phyloP scores from a whole-genome alignment of 2,888 invertebrate species.

The Punctoribates punctum region DNA sequence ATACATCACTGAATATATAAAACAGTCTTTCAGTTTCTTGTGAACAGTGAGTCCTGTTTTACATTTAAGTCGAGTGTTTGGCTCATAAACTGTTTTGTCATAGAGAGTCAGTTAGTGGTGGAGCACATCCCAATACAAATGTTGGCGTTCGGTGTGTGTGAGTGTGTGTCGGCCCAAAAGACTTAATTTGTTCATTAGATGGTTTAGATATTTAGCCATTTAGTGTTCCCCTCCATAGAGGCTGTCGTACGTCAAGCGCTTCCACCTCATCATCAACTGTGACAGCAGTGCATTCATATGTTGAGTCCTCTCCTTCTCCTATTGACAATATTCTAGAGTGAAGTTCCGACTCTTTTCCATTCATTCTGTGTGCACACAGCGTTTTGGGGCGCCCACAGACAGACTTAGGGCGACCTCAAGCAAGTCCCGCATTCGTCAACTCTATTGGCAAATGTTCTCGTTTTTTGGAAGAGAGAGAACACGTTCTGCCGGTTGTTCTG shows the following conservation, averaged over 20 bases:
- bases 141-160: neutral
- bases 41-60: neutral
- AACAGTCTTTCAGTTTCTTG: neutral
- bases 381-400: slow-evolving; percentile 23
- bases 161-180: neutral
- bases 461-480: neutral
- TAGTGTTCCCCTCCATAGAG: neutral
- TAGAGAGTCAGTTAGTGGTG: neutral
- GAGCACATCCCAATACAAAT: neutral
- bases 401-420: slow-evolving; percentile 2
- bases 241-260: slow-evolving; percentile 10
- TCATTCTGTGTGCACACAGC: neutral
- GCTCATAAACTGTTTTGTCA: neutral
- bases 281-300: neutral
- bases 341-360: neutral
- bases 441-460: slow-evolving; percentile 24
- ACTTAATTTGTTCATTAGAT: slow-evolving; percentile 26
- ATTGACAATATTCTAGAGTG: neutral
- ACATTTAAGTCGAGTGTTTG: no score
- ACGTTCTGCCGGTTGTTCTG: neutral
- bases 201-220: slow-evolving; percentile 6
- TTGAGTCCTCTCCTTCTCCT: neutral
- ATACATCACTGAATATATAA: neutral
- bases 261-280: slow-evolving; percentile 13
- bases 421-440: slow-evolving; percentile 9